A percentile compares a stretch with the other conserved stretches of the same genome.
Evolutionary conservation across 2,113 vertebrate species (phyloP).

Genomic region (Picathartes gymnocephalus): DNA sequence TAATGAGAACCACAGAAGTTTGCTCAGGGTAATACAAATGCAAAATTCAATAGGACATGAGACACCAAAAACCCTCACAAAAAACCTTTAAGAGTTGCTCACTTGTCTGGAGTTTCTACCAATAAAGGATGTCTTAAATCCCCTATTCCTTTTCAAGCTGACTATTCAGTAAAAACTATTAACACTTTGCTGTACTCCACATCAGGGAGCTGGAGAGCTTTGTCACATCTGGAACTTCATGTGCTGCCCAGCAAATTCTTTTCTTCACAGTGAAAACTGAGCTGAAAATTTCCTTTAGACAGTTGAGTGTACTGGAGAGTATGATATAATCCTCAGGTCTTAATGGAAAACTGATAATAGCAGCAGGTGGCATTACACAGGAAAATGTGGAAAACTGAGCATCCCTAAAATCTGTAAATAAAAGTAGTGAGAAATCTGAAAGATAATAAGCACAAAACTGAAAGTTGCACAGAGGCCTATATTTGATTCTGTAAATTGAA

Average conservation of each 20-base stretch:
- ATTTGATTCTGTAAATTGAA: neutral
- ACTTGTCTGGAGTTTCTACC: neutral
- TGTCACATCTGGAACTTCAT: neutral
- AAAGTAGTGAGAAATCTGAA: neutral
- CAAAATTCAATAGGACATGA: neutral
- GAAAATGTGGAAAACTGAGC: neutral
- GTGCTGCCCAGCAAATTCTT: neutral
- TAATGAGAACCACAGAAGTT: neutral
- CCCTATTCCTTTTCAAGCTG: neutral
- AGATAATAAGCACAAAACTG: neutral
- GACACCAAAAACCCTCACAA: neutral
- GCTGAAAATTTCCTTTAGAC: neutral
- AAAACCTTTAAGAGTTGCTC: neutral
- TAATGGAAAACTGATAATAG: neutral
- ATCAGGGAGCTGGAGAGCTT: neutral
- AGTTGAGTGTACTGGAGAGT: neutral
- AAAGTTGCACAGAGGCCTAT: neutral
- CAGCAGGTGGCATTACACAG: fast-evolving
- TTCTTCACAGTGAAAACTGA: neutral
- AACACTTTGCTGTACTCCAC: neutral
- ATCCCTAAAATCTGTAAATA: neutral
- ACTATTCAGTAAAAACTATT: neutral
- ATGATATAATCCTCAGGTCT: neutral
- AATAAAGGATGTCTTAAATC: neutral
- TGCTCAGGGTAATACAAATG: neutral